Percentiles rank a stretch among this genome's conserved stretches.
Evolutionary conservation across 2,797 vertebrate genomes (phyloP).

Genomic region (Bovichtus variegatus): DNA sequence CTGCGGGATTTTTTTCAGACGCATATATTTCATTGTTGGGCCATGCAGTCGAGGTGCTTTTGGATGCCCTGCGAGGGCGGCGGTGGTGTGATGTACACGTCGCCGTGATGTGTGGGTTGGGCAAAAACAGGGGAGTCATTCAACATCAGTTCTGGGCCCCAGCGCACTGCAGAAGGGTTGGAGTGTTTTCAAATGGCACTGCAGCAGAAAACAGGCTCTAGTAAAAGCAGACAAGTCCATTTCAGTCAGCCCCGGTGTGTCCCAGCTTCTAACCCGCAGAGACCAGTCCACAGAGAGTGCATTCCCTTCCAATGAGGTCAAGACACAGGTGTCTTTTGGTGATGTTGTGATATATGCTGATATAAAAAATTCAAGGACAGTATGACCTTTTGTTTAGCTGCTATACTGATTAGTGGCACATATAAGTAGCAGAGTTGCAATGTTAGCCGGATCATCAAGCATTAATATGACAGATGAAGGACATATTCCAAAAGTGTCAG

Average conservation of each 20-base stretch:
- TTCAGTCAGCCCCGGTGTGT: slow-evolving; percentile 46
- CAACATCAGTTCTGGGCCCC: slow-evolving; percentile 69
- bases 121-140: slow-evolving; percentile 57
- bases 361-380: slow-evolving; percentile 39
- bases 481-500: not conserved
- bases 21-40: slow-evolving; percentile 37
- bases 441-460: slow-evolving; percentile 1
- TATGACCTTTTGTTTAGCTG: slow-evolving; percentile 44
- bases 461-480: not conserved
- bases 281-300: slow-evolving; percentile 3
- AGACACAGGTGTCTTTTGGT: not conserved
- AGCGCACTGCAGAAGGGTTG: slow-evolving; percentile 82
- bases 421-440: not conserved
- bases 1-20: slow-evolving; percentile 20
- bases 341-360: slow-evolving; percentile 35
- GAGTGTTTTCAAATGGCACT: slow-evolving; percentile 79
- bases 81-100: slow-evolving; percentile 49
- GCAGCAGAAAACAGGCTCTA: slow-evolving; percentile 72
- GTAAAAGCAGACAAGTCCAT: slow-evolving; percentile 55
- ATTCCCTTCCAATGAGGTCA: slow-evolving; percentile 19
- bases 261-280: slow-evolving; percentile 27
- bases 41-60: slow-evolving; percentile 41
- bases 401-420: slow-evolving; percentile 7
- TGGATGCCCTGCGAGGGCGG: slow-evolving; percentile 23
- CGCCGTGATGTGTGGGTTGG: slow-evolving; percentile 40